Percentiles rank a stretch among this genome's conserved stretches.
Conservation (phyloP, 2,113 vertebrate genomes). For the Protomyctophum bolini region DNA sequence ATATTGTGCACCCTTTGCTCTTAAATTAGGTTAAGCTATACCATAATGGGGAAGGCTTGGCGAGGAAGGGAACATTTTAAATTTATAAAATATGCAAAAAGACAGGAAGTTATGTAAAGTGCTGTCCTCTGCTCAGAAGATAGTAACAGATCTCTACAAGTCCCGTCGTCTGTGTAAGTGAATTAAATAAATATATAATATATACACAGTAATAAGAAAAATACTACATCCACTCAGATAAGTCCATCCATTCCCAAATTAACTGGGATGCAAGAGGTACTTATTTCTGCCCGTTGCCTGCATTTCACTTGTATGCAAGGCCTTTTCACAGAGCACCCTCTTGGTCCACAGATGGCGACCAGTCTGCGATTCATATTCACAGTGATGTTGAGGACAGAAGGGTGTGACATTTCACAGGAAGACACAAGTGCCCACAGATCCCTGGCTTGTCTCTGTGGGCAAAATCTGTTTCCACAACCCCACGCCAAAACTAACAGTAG, state of each 20-base stretch:
- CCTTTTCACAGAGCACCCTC: conserved; percentile 12
- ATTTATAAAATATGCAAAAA: conserved; percentile 16
- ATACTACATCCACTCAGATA: neutral
- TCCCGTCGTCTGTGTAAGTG: neutral
- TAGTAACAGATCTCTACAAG: neutral
- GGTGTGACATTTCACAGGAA: conserved; percentile 78
- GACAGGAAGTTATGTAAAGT: conserved; percentile 22
- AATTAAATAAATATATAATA: neutral
- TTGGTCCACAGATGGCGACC: conserved; percentile 74
- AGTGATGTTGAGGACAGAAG: conserved; percentile 65
- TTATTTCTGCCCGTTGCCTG: neutral
- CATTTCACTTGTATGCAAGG: neutral
- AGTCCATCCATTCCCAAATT: conserved; percentile 9
- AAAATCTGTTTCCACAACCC: conserved; percentile 2
- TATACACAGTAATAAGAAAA: neutral
- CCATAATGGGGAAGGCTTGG: conserved; percentile 5
- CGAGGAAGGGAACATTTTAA: neutral
- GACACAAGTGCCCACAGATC: conserved; percentile 68
- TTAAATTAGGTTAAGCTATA: conserved; percentile 33
- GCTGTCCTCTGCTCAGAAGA: neutral
- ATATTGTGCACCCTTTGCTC: conserved; percentile 14
- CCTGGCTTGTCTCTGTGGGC: conserved; percentile 35
- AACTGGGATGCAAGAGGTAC: conserved; percentile 33
- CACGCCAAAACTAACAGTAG: conserved; percentile 22
- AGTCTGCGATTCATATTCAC: conserved; percentile 75